A percentile compares a stretch with the other conserved stretches of the same genome.
These are phyloP conservation scores for Cacoxenus indagator DNA, from an alignment of 2,888 invertebrate genomes.

Conservation along the genomic window DNA sequence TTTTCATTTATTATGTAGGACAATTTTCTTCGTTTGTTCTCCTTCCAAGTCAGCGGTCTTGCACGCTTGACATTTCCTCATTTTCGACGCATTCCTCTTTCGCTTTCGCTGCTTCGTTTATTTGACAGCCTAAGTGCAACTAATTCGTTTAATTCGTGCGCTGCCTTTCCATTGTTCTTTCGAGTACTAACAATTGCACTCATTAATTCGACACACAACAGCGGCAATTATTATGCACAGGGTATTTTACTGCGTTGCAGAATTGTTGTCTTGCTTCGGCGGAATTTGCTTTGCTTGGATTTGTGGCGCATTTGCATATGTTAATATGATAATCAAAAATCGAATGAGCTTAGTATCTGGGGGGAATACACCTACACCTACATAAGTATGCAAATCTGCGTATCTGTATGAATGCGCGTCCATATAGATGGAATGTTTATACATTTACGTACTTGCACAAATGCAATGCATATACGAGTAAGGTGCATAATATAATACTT, in stretches of 20 bases:
- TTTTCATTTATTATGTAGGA: background rate
- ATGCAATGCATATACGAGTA: too few species aligned
- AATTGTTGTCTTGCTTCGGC: background rate
- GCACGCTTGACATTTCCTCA: background rate
- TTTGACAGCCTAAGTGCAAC: too few species aligned
- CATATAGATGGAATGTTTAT: too few species aligned
- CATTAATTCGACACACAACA: constrained; percentile 47
- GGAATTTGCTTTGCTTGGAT: background rate
- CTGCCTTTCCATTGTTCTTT: constrained; percentile 14
- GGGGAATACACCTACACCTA: too few species aligned
- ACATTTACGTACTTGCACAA: too few species aligned
- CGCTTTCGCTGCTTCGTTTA: background rate
- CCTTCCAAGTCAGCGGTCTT: background rate
- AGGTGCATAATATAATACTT: too few species aligned
- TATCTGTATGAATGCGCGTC: too few species aligned
- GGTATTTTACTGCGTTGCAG: background rate
- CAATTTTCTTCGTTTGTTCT: background rate
- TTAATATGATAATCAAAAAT: constrained; percentile 32
- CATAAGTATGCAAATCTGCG: too few species aligned
- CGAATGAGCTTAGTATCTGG: too few species aligned
- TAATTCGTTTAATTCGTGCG: background rate
- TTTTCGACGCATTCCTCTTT: background rate
- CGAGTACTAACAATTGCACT: constrained; percentile 39
- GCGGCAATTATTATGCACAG: constrained; percentile 32
- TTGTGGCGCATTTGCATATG: constrained; percentile 17